phyloP scores from a whole-genome alignment of 2,113 vertebrate genomes.

The Halcyon senegalensis region DNA sequence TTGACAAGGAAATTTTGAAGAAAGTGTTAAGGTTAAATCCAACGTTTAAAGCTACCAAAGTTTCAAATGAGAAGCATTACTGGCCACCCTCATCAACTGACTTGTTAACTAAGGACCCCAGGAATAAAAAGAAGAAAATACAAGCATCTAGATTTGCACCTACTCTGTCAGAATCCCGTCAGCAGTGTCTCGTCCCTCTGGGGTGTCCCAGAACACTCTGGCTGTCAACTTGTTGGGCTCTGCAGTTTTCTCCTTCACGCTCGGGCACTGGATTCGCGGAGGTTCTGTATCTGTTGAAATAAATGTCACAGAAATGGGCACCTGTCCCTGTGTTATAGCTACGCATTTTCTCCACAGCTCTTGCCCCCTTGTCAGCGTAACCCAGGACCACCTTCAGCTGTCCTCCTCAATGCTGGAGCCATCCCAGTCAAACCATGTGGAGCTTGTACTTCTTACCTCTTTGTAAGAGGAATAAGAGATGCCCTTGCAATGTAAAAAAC shows the following conservation, averaged over 20 bases:
- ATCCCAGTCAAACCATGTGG: background rate
- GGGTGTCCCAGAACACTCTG: conserved; percentile 94
- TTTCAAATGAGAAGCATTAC: background rate
- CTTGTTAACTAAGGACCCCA: background rate
- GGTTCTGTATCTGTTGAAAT: conserved; percentile 84
- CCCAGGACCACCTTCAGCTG: background rate
- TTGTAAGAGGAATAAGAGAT: background rate
- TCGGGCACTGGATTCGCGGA: conserved; percentile 94
- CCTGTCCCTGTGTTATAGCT: background rate
- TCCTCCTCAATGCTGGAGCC: background rate
- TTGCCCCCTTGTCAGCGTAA: background rate
- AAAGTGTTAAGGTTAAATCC: background rate
- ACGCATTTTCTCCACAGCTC: background rate
- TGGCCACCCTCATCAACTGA: background rate
- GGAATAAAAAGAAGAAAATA: background rate
- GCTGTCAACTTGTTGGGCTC: conserved; percentile 93
- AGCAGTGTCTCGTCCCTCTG: conserved; percentile 93
- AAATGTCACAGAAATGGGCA: background rate
- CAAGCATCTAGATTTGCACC: conserved; percentile 37
- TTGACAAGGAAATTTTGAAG: background rate
- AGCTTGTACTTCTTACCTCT: background rate
- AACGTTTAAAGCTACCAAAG: background rate
- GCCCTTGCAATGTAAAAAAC: background rate
- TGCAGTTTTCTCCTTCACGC: conserved; percentile 89
- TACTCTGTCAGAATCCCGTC: conserved; percentile 98